Evolutionary conservation across 2,113 vertebrate genomes (phyloP).

Genomic region (Chrysemys picta): DNA sequence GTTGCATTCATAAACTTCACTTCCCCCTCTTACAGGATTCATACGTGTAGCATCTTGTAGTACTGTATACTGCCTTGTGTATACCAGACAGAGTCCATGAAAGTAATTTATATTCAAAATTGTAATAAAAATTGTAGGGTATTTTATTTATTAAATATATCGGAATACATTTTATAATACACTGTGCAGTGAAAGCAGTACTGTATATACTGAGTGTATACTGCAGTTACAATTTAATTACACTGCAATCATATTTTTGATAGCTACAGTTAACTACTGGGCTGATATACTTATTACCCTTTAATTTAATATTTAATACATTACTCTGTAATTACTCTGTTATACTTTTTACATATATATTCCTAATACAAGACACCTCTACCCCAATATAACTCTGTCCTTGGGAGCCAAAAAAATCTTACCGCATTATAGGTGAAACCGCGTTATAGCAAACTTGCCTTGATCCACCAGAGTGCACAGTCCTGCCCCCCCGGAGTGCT

Average conservation of each 20-base stretch:
- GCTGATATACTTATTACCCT: no score
- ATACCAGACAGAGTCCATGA: no score
- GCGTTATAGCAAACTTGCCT: no score
- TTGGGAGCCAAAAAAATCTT: no score
- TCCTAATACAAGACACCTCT: neutral
- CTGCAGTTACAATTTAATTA: neutral
- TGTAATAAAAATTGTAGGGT: neutral
- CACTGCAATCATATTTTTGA: neutral
- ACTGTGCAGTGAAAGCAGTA: neutral
- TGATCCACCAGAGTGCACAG: no score
- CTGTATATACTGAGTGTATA: neutral
- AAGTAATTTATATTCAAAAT: neutral
- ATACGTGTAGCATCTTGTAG: neutral
- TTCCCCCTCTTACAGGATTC: neutral
- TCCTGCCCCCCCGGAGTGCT: no score
- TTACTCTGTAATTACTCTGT: neutral
- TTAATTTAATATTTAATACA: neutral
- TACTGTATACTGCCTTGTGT: neutral
- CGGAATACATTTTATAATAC: neutral
- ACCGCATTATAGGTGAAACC: no score
- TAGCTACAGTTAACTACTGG: neutral
- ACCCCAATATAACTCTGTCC: no score
- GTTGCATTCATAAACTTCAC: conserved; percentile 30
- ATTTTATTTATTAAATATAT: neutral
- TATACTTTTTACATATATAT: neutral